These are phyloP conservation scores for Allobates femoralis DNA, from an alignment of 2,797 vertebrate species.

Conservation along the genomic window DNA sequence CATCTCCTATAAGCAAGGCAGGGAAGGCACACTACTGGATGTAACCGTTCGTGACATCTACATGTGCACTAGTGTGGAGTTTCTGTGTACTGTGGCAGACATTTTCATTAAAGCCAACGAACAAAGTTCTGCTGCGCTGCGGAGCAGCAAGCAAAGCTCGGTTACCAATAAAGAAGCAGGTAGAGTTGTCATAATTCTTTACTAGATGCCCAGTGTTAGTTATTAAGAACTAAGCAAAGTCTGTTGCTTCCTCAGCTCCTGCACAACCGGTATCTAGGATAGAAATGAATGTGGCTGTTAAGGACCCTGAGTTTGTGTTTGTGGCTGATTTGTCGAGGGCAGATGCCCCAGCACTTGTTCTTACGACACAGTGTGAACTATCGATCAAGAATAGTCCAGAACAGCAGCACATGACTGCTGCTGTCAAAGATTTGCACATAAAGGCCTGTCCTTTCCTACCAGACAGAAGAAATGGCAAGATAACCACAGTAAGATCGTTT, in stretches of 20 bases:
- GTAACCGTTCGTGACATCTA: constrained; percentile 90
- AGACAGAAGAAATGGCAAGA: constrained; percentile 82
- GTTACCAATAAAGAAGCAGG: constrained; percentile 82
- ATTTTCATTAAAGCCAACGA: constrained; percentile 89
- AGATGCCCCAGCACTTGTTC: constrained; percentile 89
- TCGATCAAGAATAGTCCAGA: constrained; percentile 80
- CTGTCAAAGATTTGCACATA: constrained; percentile 88
- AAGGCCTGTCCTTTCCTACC: constrained; percentile 91
- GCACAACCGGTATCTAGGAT: constrained; percentile 77
- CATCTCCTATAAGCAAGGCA: constrained; percentile 84
- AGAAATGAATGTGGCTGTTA: constrained; percentile 87
- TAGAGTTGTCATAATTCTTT: constrained; percentile 53
- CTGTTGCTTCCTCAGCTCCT: constrained; percentile 69
- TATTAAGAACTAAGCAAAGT: background rate
- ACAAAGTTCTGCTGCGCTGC: constrained; percentile 78
- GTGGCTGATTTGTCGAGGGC: constrained; percentile 95
- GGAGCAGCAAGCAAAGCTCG: constrained; percentile 74
- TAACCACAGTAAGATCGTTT: constrained; percentile 83
- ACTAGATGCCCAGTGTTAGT: background rate
- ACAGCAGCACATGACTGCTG: constrained; percentile 82
- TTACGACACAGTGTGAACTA: constrained; percentile 91
- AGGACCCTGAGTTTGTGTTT: constrained; percentile 95
- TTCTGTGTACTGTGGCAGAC: constrained; percentile 90
- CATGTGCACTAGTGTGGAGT: constrained; percentile 97
- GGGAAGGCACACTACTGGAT: constrained; percentile 83